Evolutionary conservation across 1,140 invertebrate genomes (phyloP).

Genomic region (Polypedilum vanderplanki): DNA sequence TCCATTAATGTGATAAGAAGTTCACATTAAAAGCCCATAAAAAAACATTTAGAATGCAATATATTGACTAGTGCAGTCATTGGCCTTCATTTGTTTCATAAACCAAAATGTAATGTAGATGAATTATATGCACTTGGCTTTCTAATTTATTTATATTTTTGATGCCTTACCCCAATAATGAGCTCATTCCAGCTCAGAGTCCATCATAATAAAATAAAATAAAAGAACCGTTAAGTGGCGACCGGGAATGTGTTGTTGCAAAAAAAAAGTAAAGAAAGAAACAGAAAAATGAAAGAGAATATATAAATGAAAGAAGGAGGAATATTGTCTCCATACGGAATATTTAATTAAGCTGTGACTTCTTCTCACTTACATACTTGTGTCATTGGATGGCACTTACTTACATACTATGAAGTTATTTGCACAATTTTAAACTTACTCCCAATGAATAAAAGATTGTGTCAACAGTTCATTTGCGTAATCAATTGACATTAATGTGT

Average conservation of each 20-base stretch:
- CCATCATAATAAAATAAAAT: slow-evolving; percentile 9
- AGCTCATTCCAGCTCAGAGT: neutral
- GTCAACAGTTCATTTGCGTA: neutral
- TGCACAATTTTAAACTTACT: too few relatives aligned
- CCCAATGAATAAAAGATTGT: too few relatives aligned
- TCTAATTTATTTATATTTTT: too few relatives aligned
- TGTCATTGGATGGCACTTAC: too few relatives aligned
- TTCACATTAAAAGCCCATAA: neutral
- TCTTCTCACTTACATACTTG: neutral
- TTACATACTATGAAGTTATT: too few relatives aligned
- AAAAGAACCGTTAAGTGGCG: slow-evolving; percentile 8
- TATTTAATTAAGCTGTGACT: slow-evolving; percentile 6
- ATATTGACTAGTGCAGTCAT: neutral
- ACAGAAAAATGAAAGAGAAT: neutral
- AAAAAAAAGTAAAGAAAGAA: neutral
- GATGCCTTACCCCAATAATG: neutral
- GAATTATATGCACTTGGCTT: neutral
- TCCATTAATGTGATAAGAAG: too few relatives aligned
- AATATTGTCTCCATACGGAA: neutral
- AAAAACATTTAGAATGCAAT: neutral
- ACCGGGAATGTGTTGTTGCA: neutral
- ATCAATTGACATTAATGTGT: neutral
- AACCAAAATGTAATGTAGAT: neutral
- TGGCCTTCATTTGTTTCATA: neutral
- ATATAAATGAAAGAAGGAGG: neutral